phyloP scores from a whole-genome alignment of 2,888 invertebrate genomes.

The Mantis religiosa region DNA sequence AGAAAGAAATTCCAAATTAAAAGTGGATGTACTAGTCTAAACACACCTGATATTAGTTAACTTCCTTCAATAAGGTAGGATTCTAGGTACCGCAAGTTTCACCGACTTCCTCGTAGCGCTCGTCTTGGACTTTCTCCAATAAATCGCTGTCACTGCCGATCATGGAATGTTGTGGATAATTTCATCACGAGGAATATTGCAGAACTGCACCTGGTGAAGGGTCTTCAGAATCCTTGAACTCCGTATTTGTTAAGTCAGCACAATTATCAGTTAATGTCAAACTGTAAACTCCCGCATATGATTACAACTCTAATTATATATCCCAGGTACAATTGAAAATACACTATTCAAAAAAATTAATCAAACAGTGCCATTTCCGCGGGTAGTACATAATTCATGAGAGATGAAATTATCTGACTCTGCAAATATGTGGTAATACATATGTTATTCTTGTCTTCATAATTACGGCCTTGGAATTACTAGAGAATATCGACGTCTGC shows the following conservation, averaged over 20 bases:
- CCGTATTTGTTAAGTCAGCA: not conserved
- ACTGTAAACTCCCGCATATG: not conserved
- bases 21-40: too few relatives aligned
- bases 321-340: too few relatives aligned
- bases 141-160: not conserved
- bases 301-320: not conserved
- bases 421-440: not conserved
- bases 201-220: not conserved
- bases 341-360: too few relatives aligned
- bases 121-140: not conserved
- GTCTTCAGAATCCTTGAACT: not conserved
- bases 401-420: not conserved
- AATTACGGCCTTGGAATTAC: too few relatives aligned
- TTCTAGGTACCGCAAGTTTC: not conserved
- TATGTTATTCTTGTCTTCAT: not conserved
- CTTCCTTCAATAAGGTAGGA: not conserved
- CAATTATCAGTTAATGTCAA: not conserved
- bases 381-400: not conserved
- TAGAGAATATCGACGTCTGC: too few relatives aligned
- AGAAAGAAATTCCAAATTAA: too few relatives aligned
- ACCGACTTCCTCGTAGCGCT: not conserved
- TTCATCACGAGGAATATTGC: not conserved
- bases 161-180: not conserved
- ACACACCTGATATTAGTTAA: too few relatives aligned
- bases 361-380: not conserved